Evolutionary conservation across 1,140 invertebrate genomes (phyloP), one percentile per base, ranked within the genome.

Genomic region (Cylas formicarius): DNA sequence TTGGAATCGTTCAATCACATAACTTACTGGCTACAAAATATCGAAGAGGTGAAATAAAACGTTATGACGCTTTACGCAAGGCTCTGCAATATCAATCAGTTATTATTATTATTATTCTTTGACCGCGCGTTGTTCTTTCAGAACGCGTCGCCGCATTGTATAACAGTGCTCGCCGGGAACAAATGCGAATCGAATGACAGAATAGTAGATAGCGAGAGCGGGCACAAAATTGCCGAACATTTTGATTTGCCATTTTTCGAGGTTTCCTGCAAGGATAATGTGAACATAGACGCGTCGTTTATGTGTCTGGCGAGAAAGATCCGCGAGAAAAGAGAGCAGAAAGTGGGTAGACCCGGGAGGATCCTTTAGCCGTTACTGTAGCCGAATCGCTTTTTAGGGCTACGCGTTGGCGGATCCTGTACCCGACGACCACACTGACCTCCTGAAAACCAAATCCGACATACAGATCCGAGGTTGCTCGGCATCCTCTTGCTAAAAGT

Each of bases 211-310:
- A 74, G 75, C 52, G 83, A 86, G 52, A 75, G 81, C 66, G 85
- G 84, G 11, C 75, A 84, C 69, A 87, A 87, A 84, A 80, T 92
- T 60, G 89, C 88, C 1, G 85, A 90, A 57, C 86, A 86, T 66
- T 90, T 90, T 60, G 87, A 90, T 50, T 86, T 92, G 74, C 87
- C 89, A 28, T 92, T 91, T 63, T 90, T 88, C 67, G 89, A 92
- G 67, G 89, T 91, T 9, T 91, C 87, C 13, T 92, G 88, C 64
- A 92, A 92, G 67, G 81, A 82, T 45, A 84, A 90, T 57, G 81
- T 91, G 24, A 92, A 92, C 61, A 90, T 93, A 48, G 86, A 92
- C 58, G 83, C 88, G 58, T 81, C 84, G 21, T 88, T 89, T 66
- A 68, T 90, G 31, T 86, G 83, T 18, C 67, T 93, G 57, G 84